Evolutionary conservation across 2,113 vertebrate species (phyloP), one percentile per base, ranked within the genome.

Genomic region (Phoxinus phoxinus): DNA sequence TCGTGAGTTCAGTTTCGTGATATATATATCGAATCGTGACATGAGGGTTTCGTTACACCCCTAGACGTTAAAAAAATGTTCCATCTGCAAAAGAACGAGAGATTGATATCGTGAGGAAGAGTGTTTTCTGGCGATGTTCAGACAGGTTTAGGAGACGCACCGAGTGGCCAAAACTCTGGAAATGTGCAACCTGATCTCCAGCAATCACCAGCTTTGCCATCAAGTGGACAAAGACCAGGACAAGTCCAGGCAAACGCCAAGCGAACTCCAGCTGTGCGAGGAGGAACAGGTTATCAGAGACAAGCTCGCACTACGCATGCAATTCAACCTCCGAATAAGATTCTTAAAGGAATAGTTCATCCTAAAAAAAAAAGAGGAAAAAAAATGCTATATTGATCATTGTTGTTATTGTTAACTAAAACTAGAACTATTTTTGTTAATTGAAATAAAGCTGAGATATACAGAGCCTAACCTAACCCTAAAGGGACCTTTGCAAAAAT

Each of bases 201-300:
- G 35, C 35, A n/a, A 69, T 63, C 59, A 19, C 72, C 27, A 21
- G 71, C 81, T 65, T 85, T 74, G 59, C 79, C 72, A 83, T 67
- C 73, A 30, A 63, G 69, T 65, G 86, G 74, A 83, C 63, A 35
- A n/a, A 51, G 83, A 83, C 79, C 86, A 88, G 81, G 80, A 85
- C 88, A 89, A 88, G 89, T 85, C 83, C 30, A 85, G 85, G 46
- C 23, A 69, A 44, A 72, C 21, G 63, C 35, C 48, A 76, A 46
- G 4, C 21, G 32, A 81, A 56, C 48, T 32, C n/a, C 32, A 75
- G 35, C 41, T 5, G 63, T 67, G 25, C 15, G 59, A 86, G 59
- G 48, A 6, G 25, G 10, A 32, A 48, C 53, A 27, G 80, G 23
- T 51, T 75, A 58, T 85, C 80, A 41, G 30, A 69, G 15, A 69